phyloP scores from a whole-genome alignment of 2,888 invertebrate genomes.

The Pherbina coryleti region DNA sequence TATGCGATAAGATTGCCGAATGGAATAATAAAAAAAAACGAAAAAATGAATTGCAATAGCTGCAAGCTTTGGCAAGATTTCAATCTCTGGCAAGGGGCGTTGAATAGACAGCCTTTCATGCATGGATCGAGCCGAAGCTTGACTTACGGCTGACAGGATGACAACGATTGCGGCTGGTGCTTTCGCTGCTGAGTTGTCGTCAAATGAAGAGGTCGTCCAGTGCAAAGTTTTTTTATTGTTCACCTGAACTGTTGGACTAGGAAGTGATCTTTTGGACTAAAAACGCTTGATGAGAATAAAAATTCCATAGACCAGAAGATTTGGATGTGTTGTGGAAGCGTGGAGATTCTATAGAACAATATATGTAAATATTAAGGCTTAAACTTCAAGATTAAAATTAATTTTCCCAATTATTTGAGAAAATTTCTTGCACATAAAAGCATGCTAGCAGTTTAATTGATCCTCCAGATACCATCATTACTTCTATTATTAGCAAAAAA shows the following conservation, averaged over 20 bases:
- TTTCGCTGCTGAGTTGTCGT: conserved; percentile 5
- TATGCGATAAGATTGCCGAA: conserved; percentile 57
- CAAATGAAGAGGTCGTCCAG: neutral
- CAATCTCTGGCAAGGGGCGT: conserved; percentile 8
- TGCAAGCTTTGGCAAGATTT: conserved; percentile 34
- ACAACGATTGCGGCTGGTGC: neutral
- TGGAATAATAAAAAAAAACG: neutral
- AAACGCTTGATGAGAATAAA: too few relatives aligned
- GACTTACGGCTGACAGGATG: conserved; percentile 21
- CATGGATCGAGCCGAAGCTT: neutral
- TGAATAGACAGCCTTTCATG: neutral
- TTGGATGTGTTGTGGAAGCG: too few relatives aligned
- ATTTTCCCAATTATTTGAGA: too few relatives aligned
- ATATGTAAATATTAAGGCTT: too few relatives aligned
- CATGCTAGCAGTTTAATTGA: neutral
- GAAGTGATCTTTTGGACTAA: too few relatives aligned
- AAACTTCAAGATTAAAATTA: too few relatives aligned
- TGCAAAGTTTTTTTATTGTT: too few relatives aligned
- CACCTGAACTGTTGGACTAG: too few relatives aligned
- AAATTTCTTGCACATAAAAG: neutral
- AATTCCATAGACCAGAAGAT: too few relatives aligned
- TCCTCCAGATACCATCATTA: neutral
- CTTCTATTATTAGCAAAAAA: neutral
- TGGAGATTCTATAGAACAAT: too few relatives aligned
- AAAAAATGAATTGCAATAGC: conserved; percentile 33